phyloP scores from a whole-genome alignment of 2,888 invertebrate genomes.

The Adela reaumurella region DNA sequence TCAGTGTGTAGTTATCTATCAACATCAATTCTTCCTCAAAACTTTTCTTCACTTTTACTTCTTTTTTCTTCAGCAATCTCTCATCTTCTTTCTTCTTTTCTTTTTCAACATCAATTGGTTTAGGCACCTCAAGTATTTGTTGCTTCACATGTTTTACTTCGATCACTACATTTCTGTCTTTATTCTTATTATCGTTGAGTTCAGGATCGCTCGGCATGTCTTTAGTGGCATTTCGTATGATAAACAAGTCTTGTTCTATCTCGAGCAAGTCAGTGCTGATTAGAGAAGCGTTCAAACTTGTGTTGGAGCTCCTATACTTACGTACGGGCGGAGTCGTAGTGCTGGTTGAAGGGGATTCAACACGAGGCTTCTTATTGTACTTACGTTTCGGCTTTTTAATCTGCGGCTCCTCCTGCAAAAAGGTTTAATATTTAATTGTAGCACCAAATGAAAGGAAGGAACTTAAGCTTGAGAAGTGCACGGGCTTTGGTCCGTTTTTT shows the following conservation, averaged over 20 bases:
- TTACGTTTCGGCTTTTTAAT: conserved; percentile 26
- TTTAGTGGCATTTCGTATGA: conserved; percentile 37
- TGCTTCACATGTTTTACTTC: too few species aligned
- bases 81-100: too few species aligned
- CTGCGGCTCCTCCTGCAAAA: conserved; percentile 32
- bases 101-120: too few species aligned
- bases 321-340: conserved; percentile 11
- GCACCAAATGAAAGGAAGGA: too few species aligned
- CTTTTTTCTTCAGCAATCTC: too few species aligned
- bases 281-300: conserved; percentile 16
- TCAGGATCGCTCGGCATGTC: conserved; percentile 32
- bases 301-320: background rate
- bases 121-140: too few species aligned
- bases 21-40: too few species aligned
- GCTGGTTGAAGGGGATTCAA: conserved; percentile 26
- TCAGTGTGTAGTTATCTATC: too few species aligned
- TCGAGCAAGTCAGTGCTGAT: conserved; percentile 38
- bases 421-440: background rate
- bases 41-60: too few species aligned
- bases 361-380: conserved; percentile 29
- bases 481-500: too few species aligned
- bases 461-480: too few species aligned
- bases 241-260: conserved; percentile 41
- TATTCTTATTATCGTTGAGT: background rate
- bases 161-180: background rate